Evolutionary conservation across 2,113 vertebrate species (phyloP).

Genomic region (Scopus umbretta): DNA sequence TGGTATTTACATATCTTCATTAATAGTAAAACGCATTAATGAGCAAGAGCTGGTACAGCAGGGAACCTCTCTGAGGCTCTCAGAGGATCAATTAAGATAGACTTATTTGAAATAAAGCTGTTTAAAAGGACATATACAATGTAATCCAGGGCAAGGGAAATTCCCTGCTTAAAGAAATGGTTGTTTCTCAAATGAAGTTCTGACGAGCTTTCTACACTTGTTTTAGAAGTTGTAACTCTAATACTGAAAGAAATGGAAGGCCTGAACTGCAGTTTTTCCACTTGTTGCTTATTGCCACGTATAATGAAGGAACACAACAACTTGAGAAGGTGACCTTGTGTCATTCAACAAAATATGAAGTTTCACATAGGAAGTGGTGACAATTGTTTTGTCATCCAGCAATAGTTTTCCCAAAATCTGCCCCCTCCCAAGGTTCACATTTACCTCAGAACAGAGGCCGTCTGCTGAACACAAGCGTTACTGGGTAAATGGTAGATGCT

Average conservation of each 20-base stretch:
- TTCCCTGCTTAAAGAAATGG: background rate
- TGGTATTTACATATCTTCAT: constrained; percentile 30
- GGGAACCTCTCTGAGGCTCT: constrained; percentile 2
- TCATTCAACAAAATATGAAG: background rate
- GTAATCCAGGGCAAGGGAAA: background rate
- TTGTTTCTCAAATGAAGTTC: background rate
- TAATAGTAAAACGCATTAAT: background rate
- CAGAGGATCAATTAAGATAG: constrained; percentile 23
- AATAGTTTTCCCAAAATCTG: background rate
- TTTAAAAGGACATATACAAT: constrained; percentile 25
- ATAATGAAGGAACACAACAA: background rate
- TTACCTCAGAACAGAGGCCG: background rate
- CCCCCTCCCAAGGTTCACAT: background rate
- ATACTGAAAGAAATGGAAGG: background rate
- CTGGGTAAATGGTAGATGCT: background rate
- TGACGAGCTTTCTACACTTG: background rate
- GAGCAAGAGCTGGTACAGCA: constrained; percentile 9
- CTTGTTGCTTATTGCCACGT: background rate
- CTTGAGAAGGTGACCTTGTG: background rate
- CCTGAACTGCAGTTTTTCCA: background rate
- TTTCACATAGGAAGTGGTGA: background rate
- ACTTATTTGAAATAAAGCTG: constrained; percentile 21
- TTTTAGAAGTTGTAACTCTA: background rate
- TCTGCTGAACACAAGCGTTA: background rate
- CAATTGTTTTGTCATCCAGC: background rate